A percentile compares a stretch with the other conserved stretches of the same genome.
Conservation (phyloP, 1,140 invertebrate species). For the Bombus picipes region DNA sequence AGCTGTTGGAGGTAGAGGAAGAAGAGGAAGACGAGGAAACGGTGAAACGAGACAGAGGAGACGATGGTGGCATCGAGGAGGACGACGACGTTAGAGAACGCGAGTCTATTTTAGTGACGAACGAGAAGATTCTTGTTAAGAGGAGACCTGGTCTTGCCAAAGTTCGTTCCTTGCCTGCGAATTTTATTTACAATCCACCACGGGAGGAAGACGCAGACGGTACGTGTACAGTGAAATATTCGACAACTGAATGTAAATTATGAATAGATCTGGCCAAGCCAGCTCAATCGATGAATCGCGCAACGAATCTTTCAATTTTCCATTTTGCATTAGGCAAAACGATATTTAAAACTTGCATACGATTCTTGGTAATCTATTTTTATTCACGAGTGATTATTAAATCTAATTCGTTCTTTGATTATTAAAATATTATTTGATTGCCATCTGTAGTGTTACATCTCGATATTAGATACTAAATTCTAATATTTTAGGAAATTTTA, state of each 20-base stretch:
- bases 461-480: no score
- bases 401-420: not conserved
- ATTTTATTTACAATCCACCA: conserved; percentile 88
- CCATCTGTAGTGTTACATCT: no score
- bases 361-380: not conserved
- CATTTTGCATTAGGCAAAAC: not conserved
- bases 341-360: not conserved
- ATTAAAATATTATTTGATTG: not conserved
- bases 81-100: conserved; percentile 77
- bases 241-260: not conserved
- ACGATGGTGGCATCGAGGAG: conserved; percentile 83
- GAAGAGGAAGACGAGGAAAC: conserved; percentile 88
- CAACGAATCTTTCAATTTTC: not conserved
- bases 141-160: conserved; percentile 79
- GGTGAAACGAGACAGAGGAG: conserved; percentile 80
- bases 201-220: conserved; percentile 72
- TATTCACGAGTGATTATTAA: not conserved
- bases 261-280: not conserved
- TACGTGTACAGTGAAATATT: conserved; percentile 38
- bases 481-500: no score
- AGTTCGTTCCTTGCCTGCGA: conserved; percentile 87
- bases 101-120: conserved; percentile 62
- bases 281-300: not conserved
- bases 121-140: conserved; percentile 58
- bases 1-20: conserved; percentile 86